Conservation (phyloP, 2,888 invertebrate genomes). For the Chaitophorus viminalis region DNA sequence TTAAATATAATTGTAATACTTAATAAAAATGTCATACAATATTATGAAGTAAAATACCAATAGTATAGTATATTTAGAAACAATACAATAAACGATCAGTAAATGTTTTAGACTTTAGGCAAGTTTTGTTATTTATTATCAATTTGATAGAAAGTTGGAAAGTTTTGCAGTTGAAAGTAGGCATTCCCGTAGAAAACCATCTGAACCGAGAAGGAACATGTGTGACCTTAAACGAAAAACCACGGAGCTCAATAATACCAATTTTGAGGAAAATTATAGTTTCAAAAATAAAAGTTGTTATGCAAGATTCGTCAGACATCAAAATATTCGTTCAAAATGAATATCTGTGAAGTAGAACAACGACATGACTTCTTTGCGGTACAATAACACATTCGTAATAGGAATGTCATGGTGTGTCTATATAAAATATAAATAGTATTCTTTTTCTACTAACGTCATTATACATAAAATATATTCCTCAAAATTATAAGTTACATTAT, state of each 20-base stretch:
- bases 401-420: too few species aligned
- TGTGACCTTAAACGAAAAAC: constrained; percentile 34
- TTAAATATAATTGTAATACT: not conserved
- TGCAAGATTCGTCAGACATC: not conserved
- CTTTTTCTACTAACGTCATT: too few species aligned
- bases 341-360: not conserved
- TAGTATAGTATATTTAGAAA: not conserved
- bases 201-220: constrained; percentile 2
- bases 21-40: not conserved
- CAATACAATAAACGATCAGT: constrained; percentile 38
- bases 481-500: too few species aligned
- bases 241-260: not conserved
- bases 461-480: too few species aligned
- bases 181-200: constrained; percentile 1
- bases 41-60: not conserved
- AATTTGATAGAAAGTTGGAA: constrained; percentile 42
- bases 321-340: not conserved
- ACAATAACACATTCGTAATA: not conserved
- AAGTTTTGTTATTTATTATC: constrained; percentile 51
- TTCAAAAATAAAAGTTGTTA: not conserved
- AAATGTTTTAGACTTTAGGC: constrained; percentile 31
- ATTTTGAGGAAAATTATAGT: too few species aligned
- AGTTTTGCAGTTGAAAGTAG: constrained; percentile 25
- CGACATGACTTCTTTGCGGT: not conserved
- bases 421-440: too few species aligned